Evolutionary conservation across 2,113 vertebrate species (phyloP).

Genomic region (Chauna torquata): DNA sequence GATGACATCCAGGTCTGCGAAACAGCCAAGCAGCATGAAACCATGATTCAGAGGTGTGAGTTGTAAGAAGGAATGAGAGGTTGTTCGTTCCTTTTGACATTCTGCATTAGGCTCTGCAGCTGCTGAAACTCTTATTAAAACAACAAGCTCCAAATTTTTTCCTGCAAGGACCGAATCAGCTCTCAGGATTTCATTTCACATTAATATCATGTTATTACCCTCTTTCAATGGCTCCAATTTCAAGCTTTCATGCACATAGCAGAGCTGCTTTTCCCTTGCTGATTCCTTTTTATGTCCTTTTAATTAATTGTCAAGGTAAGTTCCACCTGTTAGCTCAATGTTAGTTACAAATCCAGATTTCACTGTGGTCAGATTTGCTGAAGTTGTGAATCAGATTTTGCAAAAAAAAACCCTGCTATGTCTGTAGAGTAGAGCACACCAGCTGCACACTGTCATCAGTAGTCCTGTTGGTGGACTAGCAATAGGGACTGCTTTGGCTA

Average conservation of each 20-base stretch:
- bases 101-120: not conserved
- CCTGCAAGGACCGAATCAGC: not conserved
- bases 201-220: not conserved
- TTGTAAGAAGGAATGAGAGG: not conserved
- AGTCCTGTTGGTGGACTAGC: not conserved
- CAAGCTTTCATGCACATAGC: not conserved
- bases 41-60: not conserved
- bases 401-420: not conserved
- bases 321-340: not conserved
- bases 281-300: not conserved
- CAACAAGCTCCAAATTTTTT: not conserved
- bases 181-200: not conserved
- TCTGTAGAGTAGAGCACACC: not conserved
- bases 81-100: not conserved
- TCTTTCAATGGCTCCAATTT: not conserved
- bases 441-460: fast-evolving
- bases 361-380: not conserved
- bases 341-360: not conserved
- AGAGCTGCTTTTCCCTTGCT: not conserved
- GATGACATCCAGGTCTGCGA: not conserved
- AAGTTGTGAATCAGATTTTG: not conserved
- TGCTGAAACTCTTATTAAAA: not conserved
- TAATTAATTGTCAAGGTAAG: constrained; percentile 12
- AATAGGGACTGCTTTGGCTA: not conserved
- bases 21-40: not conserved